Base-by-base conservation (phyloP, 2,113 vertebrate species). In the Phaetusa simplex region DNA sequence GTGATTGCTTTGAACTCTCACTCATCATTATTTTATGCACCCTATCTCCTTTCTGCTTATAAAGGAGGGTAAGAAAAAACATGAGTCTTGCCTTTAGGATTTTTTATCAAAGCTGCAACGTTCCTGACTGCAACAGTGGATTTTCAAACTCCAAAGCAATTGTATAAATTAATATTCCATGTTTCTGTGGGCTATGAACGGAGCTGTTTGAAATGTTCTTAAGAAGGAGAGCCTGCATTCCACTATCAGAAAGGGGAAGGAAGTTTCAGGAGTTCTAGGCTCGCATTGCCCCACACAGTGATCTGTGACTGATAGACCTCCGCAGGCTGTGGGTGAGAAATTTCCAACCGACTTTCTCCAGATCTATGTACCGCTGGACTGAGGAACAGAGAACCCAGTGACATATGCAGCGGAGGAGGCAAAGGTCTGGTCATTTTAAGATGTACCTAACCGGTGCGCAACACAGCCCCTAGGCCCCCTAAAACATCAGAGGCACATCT, bases 11-110 rank as follows among this genome's bases (percentile, higher is more conserved):
- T 97, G 95, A 97, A 97, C 91, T 96, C 90, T 86, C 83, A 61
- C 42, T 95, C 86, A 91, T 96, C 86, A 95, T 96, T 97, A 93
- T 96, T 97, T 97, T 90, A 96, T 94, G 87, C 71, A 15, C 66
- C 72, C 71, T 64, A 61, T 88, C 92, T 81, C 85, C 94, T 97
- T 94, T 96, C 82, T 94, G 69, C 83, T 94, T 86, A 79, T 47
- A 38, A 67, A 86, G 71, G 59, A 77, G 27, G 29, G 47, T 64
- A 94, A 95, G 84, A 82, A 95, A 94, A 90, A 82, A 94, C 59
- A 40, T 24, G 38, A 96, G 82, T 82, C 55, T 84, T 40, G 78
- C 45, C 92, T 95, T 86, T 65, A 87, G 76, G 90, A 82, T 97
- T 93, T 94, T 90, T 93, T 96, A 95, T 93, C 93, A 97, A 96